Percentiles rank a stretch among this genome's conserved stretches.
These are phyloP conservation scores for Perca schrenkii DNA, from an alignment of 2,113 vertebrate species.

Conservation along the genomic window DNA sequence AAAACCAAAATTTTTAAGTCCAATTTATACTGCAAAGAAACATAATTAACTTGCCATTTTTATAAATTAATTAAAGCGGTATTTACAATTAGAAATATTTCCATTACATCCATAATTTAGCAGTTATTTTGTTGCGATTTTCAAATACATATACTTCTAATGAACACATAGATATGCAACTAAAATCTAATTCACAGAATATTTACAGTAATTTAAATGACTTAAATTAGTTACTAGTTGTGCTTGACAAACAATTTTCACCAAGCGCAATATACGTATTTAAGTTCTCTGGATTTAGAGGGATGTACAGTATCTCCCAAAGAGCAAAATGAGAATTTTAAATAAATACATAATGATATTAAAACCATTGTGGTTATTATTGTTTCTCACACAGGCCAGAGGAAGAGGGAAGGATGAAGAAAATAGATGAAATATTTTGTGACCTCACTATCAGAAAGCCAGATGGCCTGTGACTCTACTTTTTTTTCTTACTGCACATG, in stretches of 20 bases:
- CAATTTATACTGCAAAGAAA: background rate
- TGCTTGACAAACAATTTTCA: background rate
- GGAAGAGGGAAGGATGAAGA: background rate
- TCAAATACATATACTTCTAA: background rate
- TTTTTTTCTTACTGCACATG: background rate
- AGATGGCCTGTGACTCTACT: slow-evolving; percentile 8
- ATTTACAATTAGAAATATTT: background rate
- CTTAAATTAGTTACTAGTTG: background rate
- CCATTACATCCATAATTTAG: background rate
- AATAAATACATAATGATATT: background rate
- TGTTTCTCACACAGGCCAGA: background rate
- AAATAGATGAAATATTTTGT: slow-evolving; percentile 10
- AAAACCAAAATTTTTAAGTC: too few species aligned
- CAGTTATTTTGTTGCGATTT: background rate
- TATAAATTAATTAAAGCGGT: background rate
- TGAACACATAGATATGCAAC: background rate
- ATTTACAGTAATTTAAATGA: background rate
- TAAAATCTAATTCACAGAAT: background rate
- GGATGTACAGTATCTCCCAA: background rate
- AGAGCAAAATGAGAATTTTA: background rate
- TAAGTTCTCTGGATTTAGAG: background rate
- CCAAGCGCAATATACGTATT: background rate
- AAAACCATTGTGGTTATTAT: background rate
- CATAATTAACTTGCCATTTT: background rate
- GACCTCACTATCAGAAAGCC: slow-evolving; percentile 15